Conservation (phyloP, 2,113 vertebrate genomes). For the Rhizomys pruinosus region DNA sequence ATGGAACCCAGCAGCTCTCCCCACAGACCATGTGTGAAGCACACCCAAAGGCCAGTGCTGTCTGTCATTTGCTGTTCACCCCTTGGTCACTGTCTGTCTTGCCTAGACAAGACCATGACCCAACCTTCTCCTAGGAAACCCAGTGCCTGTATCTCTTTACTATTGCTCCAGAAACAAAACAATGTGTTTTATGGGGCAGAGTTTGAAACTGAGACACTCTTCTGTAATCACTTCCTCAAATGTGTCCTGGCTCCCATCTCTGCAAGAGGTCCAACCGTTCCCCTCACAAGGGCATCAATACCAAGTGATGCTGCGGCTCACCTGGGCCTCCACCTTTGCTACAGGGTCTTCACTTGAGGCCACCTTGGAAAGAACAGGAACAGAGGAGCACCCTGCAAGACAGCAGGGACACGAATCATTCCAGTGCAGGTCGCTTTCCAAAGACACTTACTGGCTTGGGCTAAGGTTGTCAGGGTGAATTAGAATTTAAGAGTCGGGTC, state of each 20-base stretch:
- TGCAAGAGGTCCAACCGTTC: background rate
- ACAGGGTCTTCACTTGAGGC: background rate
- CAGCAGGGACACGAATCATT: background rate
- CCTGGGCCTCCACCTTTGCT: background rate
- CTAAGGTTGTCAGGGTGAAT: background rate
- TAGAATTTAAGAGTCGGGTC: background rate
- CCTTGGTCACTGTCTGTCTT: background rate
- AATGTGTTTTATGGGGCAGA: background rate
- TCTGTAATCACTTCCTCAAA: background rate
- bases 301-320: background rate
- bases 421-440: background rate
- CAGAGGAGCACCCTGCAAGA: background rate
- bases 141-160: background rate
- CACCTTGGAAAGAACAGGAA: background rate
- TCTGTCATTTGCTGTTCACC: background rate
- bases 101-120: background rate
- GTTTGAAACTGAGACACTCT: fast-evolving
- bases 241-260: background rate
- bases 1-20: background rate
- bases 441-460: background rate
- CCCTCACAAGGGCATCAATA: background rate
- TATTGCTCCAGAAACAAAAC: background rate
- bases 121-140: background rate
- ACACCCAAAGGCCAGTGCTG: background rate
- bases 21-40: background rate